Conservation (phyloP, 2,797 vertebrate species). For the Cercopithecus diana region DNA sequence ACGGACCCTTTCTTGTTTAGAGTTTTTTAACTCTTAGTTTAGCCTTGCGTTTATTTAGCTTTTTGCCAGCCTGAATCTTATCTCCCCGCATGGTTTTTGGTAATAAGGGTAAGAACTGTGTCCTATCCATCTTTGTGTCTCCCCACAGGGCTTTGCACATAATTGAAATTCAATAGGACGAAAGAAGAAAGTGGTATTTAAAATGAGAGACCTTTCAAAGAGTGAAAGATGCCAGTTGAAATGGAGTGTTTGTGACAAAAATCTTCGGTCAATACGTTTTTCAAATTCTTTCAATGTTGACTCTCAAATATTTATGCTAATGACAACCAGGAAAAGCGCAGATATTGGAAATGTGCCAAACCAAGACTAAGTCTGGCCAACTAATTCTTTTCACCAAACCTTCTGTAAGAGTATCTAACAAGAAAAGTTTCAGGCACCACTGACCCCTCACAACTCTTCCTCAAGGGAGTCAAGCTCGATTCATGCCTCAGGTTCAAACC, state of each 20-base stretch:
- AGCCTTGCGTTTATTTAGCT: slow-evolving; percentile 18
- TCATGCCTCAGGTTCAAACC: background rate
- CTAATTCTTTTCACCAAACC: slow-evolving; percentile 59
- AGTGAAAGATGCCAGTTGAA: slow-evolving; percentile 49
- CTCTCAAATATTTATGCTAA: slow-evolving; percentile 72
- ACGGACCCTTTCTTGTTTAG: background rate
- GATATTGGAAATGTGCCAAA: slow-evolving; percentile 66
- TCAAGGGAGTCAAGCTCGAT: background rate
- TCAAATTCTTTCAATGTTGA: slow-evolving; percentile 68
- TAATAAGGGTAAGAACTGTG: slow-evolving; percentile 19
- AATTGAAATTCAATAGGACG: slow-evolving; percentile 45
- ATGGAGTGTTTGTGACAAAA: slow-evolving; percentile 68
- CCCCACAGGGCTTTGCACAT: background rate
- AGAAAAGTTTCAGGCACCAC: background rate
- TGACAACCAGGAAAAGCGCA: slow-evolving; percentile 63
- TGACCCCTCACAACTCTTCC: background rate
- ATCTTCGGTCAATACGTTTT: slow-evolving; percentile 60
- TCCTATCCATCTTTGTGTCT: slow-evolving; percentile 49
- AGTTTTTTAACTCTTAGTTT: slow-evolving; percentile 39
- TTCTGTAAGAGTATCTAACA: slow-evolving; percentile 41
- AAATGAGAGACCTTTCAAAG: slow-evolving; percentile 55
- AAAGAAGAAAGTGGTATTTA: slow-evolving; percentile 59
- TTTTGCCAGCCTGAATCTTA: slow-evolving; percentile 2
- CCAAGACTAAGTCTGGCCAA: slow-evolving; percentile 50
- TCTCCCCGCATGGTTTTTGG: slow-evolving; percentile 14